These are phyloP conservation scores for Zoanthus sociatus DNA, from an alignment of 92 coral and sea anemone genomes.

Conservation along the genomic window DNA sequence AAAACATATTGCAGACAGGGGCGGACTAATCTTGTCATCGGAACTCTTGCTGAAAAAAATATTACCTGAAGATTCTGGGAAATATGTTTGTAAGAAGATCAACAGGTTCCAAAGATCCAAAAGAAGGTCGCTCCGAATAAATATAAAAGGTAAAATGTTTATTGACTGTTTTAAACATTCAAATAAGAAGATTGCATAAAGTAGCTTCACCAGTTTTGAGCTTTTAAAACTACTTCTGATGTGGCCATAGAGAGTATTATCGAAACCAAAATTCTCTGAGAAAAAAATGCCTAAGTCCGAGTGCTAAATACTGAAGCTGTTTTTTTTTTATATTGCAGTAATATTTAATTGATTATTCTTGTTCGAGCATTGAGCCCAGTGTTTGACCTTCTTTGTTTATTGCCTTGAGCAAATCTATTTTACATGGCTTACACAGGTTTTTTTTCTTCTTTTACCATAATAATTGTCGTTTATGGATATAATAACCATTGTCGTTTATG, in stretches of 20 bases:
- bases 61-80: conserved; percentile 66
- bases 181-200: too few species aligned
- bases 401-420: too few species aligned
- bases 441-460: too few species aligned
- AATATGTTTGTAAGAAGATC: conserved; percentile 73
- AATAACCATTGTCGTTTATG: neutral
- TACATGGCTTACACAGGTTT: too few species aligned
- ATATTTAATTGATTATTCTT: too few species aligned
- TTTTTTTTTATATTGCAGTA: too few species aligned
- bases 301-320: too few species aligned
- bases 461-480: neutral
- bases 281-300: neutral
- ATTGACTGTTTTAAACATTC: neutral
- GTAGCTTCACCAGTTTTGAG: too few species aligned
- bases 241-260: neutral
- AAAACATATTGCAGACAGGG: neutral
- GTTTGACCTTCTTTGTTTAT: too few species aligned
- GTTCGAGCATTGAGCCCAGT: too few species aligned
- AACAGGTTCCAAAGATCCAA: conserved; percentile 52
- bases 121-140: conserved; percentile 50
- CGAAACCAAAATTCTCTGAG: neutral
- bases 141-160: conserved; percentile 66
- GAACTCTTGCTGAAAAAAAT: conserved; percentile 47
- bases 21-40: neutral
- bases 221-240: too few species aligned